Conservation (phyloP, 2,113 vertebrate genomes). For the Anseranas semipalmata region DNA sequence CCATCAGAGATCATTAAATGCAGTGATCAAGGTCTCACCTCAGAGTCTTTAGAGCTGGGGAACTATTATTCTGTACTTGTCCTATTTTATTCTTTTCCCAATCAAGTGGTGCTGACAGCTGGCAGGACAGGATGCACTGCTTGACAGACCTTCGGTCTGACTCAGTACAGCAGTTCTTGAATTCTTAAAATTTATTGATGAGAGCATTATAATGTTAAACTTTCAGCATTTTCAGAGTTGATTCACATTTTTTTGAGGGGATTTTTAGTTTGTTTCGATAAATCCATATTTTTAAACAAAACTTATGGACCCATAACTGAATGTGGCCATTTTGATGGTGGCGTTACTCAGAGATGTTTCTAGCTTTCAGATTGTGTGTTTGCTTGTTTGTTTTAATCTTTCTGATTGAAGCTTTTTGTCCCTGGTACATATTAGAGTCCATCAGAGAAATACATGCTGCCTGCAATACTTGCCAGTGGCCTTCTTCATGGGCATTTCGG, state of each 20-base stretch:
- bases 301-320: neutral
- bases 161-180: neutral
- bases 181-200: neutral
- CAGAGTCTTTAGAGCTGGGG: neutral
- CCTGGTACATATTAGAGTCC: neutral
- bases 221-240: neutral
- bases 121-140: neutral
- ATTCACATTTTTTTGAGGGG: neutral
- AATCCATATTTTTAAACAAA: neutral
- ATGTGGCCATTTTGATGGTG: neutral
- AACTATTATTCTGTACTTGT: neutral
- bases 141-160: neutral
- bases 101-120: neutral
- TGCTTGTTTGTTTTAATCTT: neutral
- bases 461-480: neutral
- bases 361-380: neutral
- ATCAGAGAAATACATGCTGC: neutral
- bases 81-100: neutral
- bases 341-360: neutral
- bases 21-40: neutral
- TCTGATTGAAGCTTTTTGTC: neutral
- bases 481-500: neutral
- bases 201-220: neutral
- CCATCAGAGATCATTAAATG: neutral
- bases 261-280: neutral